phyloP scores from a whole-genome alignment of 1,140 invertebrate genomes.

The Cherax quadricarinatus region DNA sequence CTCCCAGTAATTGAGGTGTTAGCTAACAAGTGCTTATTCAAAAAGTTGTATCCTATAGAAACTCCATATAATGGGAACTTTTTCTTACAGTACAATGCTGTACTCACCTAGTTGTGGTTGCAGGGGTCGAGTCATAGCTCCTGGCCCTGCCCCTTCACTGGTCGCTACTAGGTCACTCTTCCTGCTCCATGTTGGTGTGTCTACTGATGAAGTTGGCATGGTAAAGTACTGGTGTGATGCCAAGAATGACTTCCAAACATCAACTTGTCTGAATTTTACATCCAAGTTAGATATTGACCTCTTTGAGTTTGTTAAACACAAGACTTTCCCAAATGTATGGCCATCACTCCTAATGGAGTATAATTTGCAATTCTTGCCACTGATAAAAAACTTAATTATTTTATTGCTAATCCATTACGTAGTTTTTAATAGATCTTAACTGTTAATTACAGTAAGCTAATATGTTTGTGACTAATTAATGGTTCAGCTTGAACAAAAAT shows the following conservation, averaged over 20 bases:
- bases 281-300: conserved; percentile 98
- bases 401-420: no score
- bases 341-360: conserved; percentile 78
- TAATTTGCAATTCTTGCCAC: conserved; percentile 78
- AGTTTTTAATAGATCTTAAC: no score
- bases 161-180: no score
- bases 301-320: conserved; percentile 93
- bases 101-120: conserved; percentile 66
- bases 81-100: conserved; percentile 85
- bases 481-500: no score
- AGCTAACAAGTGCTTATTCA: no score
- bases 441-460: no score
- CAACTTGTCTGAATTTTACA: conserved; percentile 87
- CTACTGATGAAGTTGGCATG: conserved; percentile 94
- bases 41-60: no score
- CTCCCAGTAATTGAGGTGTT: no score
- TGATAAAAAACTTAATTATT: conserved; percentile 76
- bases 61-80: background rate
- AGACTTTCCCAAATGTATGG: conserved; percentile 76
- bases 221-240: conserved; percentile 97
- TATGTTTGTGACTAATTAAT: no score
- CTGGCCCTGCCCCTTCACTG: no score
- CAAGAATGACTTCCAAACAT: conserved; percentile 92
- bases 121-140: no score
- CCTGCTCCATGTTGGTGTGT: conserved; percentile 88